Evolutionary conservation across 2,888 invertebrate genomes (phyloP).

Genomic region (Axea sp.): DNA sequence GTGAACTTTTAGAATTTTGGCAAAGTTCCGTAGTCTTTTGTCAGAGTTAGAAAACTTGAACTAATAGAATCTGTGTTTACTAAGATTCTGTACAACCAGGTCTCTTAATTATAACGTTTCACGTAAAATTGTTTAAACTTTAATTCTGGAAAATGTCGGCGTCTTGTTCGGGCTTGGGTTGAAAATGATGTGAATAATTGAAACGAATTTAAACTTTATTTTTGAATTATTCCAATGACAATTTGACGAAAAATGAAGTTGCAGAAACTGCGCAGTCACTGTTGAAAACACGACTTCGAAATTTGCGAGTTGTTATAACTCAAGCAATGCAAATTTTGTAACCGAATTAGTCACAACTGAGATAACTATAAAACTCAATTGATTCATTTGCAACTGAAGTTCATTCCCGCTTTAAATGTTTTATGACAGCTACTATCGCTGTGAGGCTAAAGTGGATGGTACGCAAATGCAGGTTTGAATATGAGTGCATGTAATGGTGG

Average conservation of each 20-base stretch:
- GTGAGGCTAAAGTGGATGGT: background rate
- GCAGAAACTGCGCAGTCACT: background rate
- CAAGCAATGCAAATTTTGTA: slow-evolving; percentile 23
- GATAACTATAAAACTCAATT: slow-evolving; percentile 37
- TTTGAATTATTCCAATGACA: slow-evolving; percentile 8
- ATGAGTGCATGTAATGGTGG: background rate
- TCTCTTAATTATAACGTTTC: slow-evolving; percentile 39
- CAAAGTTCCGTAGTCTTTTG: slow-evolving; percentile 46
- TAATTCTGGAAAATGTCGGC: background rate
- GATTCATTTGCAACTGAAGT: slow-evolving; percentile 35
- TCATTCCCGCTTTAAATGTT: slow-evolving; percentile 29
- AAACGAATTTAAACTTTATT: slow-evolving; percentile 11
- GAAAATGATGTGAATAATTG: slow-evolving; percentile 1
- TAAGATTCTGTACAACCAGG: slow-evolving; percentile 30
- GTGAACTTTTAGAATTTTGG: slow-evolving; percentile 50
- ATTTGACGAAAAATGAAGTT: slow-evolving; percentile 6
- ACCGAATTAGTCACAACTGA: slow-evolving; percentile 36
- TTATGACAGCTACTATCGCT: slow-evolving; percentile 19
- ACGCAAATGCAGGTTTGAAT: background rate
- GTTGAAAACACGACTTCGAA: slow-evolving; percentile 18
- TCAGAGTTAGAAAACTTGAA: slow-evolving; percentile 47
- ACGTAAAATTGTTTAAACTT: slow-evolving; percentile 9
- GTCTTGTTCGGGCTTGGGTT: background rate
- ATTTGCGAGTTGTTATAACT: slow-evolving; percentile 26
- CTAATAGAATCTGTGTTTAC: slow-evolving; percentile 51